Percentiles rank a stretch among this genome's conserved stretches.
Conservation (phyloP, 2,113 vertebrate genomes). For the Chelonoidis abingdonii region DNA sequence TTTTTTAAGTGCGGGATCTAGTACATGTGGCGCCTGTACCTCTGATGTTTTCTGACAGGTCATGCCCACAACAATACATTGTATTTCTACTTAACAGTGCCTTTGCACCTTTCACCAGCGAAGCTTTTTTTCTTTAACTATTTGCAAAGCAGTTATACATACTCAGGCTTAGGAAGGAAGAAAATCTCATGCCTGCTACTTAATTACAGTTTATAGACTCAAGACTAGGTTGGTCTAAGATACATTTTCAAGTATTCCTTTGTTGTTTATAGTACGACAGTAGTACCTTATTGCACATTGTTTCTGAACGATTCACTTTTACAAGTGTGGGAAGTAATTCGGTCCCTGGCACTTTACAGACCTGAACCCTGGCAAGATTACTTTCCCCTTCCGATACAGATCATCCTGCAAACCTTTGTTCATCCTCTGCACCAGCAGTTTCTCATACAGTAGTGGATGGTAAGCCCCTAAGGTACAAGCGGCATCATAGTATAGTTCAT, state of each 20-base stretch:
- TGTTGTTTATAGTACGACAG: constrained; percentile 76
- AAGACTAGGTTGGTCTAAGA: constrained; percentile 73
- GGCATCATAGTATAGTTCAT: constrained; percentile 92
- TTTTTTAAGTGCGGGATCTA: constrained; percentile 1
- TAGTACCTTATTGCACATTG: constrained; percentile 85
- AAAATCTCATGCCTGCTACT: constrained; percentile 66
- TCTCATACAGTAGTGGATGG: constrained; percentile 96
- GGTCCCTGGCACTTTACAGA: constrained; percentile 82
- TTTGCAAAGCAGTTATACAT: constrained; percentile 77
- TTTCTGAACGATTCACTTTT: constrained; percentile 53
- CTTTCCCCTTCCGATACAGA: constrained; percentile 89
- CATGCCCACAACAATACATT: constrained; percentile 56
- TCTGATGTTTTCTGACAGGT: constrained; percentile 52
- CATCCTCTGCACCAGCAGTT: constrained; percentile 92
- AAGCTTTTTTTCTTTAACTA: constrained; percentile 64
- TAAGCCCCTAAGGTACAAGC: constrained; percentile 98
- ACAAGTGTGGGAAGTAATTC: constrained; percentile 50
- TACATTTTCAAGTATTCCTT: constrained; percentile 80
- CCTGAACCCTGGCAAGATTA: constrained; percentile 91
- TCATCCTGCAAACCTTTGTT: constrained; percentile 88
- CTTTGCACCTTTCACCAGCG: constrained; percentile 56
- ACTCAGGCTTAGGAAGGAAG: constrained; percentile 76
- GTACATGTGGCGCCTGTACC: background rate
- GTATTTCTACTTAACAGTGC: constrained; percentile 54
- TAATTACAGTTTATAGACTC: constrained; percentile 77